Evolutionary conservation across 2,888 invertebrate species (phyloP).

Genomic region (Cenopis cana): DNA sequence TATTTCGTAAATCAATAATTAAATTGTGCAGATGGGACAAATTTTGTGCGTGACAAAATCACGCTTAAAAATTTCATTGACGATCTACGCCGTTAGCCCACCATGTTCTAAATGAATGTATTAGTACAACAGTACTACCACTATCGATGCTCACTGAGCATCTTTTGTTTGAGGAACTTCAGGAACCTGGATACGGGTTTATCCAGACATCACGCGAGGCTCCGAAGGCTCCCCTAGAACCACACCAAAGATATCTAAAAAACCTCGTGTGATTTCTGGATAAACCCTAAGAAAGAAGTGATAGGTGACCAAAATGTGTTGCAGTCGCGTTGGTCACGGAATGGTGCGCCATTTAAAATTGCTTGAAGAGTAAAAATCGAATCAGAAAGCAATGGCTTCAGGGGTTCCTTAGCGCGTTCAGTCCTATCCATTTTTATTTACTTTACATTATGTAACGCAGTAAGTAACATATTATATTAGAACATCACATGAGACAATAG

Average conservation of each 20-base stretch:
- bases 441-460: not conserved
- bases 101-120: no score
- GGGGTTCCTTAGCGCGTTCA: not conserved
- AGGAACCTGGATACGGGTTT: no score
- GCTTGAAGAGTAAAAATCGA: no score
- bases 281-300: no score
- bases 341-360: not conserved
- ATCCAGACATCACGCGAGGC: no score
- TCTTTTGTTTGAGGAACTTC: no score
- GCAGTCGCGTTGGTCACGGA: not conserved
- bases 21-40: not conserved
- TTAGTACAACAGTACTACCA: not conserved
- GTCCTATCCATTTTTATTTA: not conserved
- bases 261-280: no score
- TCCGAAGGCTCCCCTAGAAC: no score
- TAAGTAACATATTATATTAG: not conserved
- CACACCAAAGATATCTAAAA: no score
- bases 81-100: no score
- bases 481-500: constrained; percentile 19
- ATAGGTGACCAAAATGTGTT: not conserved
- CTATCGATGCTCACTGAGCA: no score
- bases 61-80: no score
- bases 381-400: not conserved
- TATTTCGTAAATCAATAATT: not conserved
- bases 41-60: not conserved